These are phyloP conservation scores for Salvator merianae DNA, from an alignment of 2,113 vertebrate species.

Conservation along the genomic window DNA sequence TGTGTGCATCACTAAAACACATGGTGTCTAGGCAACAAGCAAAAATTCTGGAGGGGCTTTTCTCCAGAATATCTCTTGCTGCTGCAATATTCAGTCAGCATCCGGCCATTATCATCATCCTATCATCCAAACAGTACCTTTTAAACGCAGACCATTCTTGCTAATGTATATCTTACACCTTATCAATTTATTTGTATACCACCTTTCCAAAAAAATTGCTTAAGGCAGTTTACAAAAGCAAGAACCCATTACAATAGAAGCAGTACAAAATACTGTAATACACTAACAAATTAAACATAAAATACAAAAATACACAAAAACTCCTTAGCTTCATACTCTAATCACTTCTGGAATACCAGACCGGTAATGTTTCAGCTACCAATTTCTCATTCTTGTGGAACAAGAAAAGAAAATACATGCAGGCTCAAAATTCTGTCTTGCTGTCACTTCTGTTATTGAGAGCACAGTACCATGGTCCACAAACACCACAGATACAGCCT, in stretches of 20 bases:
- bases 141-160: neutral
- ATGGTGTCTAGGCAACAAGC: no score
- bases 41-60: no score
- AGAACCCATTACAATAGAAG: neutral
- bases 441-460: neutral
- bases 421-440: neutral
- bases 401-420: no score
- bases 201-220: no score
- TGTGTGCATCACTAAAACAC: no score
- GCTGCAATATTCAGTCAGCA: no score
- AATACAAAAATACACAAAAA: no score
- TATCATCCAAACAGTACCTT: neutral
- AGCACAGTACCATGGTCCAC: neutral
- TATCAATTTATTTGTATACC: no score
- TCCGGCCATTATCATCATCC: no score
- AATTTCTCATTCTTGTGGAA: neutral
- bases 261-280: neutral
- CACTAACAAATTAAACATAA: no score
- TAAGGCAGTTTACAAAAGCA: neutral
- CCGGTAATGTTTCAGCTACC: neutral
- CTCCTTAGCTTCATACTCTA: neutral
- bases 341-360: neutral
- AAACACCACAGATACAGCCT: neutral
- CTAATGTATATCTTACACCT: no score
- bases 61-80: no score